These are phyloP conservation scores for Sesamia inferens DNA, from an alignment of 2,888 invertebrate genomes.

Conservation along the genomic window DNA sequence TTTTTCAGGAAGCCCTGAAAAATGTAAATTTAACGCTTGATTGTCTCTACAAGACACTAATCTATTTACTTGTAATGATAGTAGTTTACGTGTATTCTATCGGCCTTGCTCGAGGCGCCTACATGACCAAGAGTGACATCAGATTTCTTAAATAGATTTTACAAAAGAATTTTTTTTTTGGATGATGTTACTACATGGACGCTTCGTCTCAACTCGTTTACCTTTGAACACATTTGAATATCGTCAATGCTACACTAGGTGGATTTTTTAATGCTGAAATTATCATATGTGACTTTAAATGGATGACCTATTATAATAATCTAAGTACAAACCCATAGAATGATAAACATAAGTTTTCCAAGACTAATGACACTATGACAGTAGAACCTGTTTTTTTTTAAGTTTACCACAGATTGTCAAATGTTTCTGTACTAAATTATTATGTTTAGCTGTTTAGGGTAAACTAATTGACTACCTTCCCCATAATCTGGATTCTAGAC, in stretches of 20 bases:
- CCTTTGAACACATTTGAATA: constrained; percentile 56
- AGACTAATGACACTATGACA: background rate
- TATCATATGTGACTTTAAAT: background rate
- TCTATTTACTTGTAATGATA: constrained; percentile 69
- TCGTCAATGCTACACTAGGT: constrained; percentile 31
- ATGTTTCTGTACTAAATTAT: background rate
- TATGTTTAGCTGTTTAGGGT: too few species aligned
- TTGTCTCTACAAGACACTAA: constrained; percentile 50
- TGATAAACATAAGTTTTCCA: background rate
- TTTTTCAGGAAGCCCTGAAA: constrained; percentile 38
- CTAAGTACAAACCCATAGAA: background rate
- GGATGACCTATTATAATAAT: constrained; percentile 13
- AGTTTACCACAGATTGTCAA: background rate
- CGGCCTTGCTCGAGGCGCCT: constrained; percentile 83
- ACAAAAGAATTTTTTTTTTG: constrained; percentile 73
- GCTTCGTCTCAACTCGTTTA: constrained; percentile 53
- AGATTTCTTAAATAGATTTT: constrained; percentile 86
- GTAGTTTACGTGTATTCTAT: constrained; percentile 67
- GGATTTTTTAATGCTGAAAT: background rate
- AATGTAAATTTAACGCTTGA: constrained; percentile 30
- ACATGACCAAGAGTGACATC: constrained; percentile 83
- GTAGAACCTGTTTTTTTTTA: background rate
- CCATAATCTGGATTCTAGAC: background rate
- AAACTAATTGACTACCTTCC: background rate
- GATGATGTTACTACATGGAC: constrained; percentile 49